These are phyloP conservation scores for Trachurus trachurus DNA, from an alignment of 2,797 vertebrate species.

Conservation along the genomic window DNA sequence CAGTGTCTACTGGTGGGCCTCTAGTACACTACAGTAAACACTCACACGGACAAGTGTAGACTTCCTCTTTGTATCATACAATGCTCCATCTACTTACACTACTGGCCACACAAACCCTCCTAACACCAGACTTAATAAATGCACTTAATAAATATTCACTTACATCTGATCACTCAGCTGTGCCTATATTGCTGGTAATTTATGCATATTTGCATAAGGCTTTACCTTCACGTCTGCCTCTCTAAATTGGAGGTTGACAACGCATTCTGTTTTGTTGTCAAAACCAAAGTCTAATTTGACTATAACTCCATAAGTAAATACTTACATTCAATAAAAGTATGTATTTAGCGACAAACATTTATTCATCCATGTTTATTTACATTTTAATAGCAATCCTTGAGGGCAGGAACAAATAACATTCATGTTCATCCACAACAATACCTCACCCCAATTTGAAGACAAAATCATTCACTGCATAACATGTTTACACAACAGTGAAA, in stretches of 20 bases:
- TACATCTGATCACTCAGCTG: neutral
- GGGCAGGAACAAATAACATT: neutral
- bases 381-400: neutral
- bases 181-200: neutral
- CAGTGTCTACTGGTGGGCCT: neutral
- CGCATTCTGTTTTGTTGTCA: neutral
- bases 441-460: neutral
- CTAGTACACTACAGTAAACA: neutral
- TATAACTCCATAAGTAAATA: neutral
- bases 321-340: neutral
- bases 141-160: neutral
- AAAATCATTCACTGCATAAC: neutral
- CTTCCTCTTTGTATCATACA: neutral
- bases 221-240: conserved; percentile 1
- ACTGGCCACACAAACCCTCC: too few relatives aligned
- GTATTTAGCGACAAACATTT: neutral
- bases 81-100: neutral
- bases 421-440: neutral
- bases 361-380: conserved; percentile 21
- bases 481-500: too few relatives aligned
- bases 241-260: neutral
- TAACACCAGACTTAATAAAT: too few relatives aligned
- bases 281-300: neutral
- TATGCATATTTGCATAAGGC: neutral
- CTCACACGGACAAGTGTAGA: too few relatives aligned